Evolutionary conservation across 2,113 vertebrate species (phyloP).

Genomic region (Chaetodon trifascialis): DNA sequence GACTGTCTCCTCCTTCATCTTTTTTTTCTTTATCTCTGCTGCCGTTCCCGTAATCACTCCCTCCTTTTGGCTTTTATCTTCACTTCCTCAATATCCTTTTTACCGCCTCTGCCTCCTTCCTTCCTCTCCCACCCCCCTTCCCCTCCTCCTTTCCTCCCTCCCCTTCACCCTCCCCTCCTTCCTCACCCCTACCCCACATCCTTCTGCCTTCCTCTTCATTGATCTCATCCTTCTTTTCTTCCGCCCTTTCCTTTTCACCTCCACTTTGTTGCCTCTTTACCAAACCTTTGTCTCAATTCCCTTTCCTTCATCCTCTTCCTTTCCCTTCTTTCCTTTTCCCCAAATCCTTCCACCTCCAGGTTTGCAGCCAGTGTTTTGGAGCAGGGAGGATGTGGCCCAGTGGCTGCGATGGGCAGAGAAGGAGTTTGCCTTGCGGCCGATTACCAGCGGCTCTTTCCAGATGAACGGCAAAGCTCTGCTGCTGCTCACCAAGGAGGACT

Average conservation of each 20-base stretch:
- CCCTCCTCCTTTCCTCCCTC: constrained; percentile 9
- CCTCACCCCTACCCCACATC: not conserved
- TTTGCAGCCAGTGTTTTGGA: constrained; percentile 95
- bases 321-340: not conserved
- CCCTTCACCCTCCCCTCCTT: constrained; percentile 15
- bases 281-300: constrained; percentile 3
- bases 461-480: constrained; percentile 99
- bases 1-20: constrained; percentile 56
- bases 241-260: constrained; percentile 12
- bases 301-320: no score
- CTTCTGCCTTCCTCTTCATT: constrained; percentile 26
- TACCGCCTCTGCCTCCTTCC: constrained; percentile 77
- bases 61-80: constrained; percentile 79
- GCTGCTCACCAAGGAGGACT: constrained; percentile 99
- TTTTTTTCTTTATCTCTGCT: constrained; percentile 68
- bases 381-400: constrained; percentile 95
- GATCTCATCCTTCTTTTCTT: constrained; percentile 24
- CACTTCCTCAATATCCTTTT: constrained; percentile 84
- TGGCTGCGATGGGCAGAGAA: constrained; percentile 98
- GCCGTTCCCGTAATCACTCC: constrained; percentile 74
- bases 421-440: constrained; percentile 94
- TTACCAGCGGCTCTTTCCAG: constrained; percentile 94
- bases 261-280: constrained; percentile 11
- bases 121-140: constrained; percentile 36
- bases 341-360: constrained; percentile 79